These are phyloP conservation scores for Podarcis cretensis DNA, from an alignment of 2,113 vertebrate genomes.

Conservation along the genomic window DNA sequence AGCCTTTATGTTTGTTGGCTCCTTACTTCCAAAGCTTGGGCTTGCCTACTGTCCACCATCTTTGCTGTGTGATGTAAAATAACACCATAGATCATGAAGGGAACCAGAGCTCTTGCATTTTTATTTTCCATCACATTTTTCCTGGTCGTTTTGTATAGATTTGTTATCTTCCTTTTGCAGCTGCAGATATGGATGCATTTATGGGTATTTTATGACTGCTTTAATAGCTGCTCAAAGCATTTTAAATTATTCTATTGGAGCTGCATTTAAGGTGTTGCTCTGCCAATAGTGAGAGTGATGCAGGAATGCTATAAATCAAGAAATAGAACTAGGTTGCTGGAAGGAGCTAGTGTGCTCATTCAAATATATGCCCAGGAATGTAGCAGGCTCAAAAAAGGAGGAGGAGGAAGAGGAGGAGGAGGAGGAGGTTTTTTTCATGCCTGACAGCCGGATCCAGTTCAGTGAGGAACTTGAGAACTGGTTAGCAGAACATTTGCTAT, in stretches of 20 bases:
- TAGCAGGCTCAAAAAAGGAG: background rate
- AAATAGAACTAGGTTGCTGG: background rate
- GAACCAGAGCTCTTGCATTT: background rate
- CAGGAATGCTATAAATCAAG: background rate
- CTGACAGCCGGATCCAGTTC: background rate
- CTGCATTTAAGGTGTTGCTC: background rate
- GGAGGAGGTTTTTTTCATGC: background rate
- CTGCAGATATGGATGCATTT: background rate
- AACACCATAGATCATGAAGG: background rate
- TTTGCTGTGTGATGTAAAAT: background rate
- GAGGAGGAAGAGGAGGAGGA: no score
- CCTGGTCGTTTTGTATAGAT: background rate
- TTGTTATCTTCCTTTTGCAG: background rate
- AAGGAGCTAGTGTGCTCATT: background rate
- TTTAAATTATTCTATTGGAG: background rate
- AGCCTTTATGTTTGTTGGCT: background rate
- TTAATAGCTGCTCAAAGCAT: background rate
- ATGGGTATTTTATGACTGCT: background rate
- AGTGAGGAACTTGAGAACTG: background rate
- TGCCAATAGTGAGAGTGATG: background rate
- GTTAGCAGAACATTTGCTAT: background rate
- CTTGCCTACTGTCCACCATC: background rate
- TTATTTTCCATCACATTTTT: background rate
- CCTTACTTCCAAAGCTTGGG: background rate
- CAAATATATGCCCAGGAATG: background rate